Evolutionary conservation across 2,797 vertebrate genomes (phyloP).

Genomic region (Pyrocephalus nanus): DNA sequence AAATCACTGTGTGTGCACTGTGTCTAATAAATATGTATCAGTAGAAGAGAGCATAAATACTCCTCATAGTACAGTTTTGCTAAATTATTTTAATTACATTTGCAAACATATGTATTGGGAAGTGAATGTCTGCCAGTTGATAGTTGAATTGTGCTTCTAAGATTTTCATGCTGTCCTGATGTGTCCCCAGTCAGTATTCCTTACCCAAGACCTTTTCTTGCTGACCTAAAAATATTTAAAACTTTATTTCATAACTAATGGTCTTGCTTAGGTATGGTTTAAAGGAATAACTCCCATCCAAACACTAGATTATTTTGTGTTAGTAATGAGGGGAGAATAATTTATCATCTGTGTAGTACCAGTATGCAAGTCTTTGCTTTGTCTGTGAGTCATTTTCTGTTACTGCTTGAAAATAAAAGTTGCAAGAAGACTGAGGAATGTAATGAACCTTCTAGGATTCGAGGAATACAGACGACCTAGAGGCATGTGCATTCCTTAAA

Average conservation of each 20-base stretch:
- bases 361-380: neutral
- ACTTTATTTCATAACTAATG: neutral
- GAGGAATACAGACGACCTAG: neutral
- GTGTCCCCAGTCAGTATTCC: neutral
- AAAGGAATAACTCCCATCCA: neutral
- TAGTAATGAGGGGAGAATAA: neutral
- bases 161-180: neutral
- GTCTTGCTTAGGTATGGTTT: neutral
- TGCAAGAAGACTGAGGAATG: neutral
- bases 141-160: neutral
- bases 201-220: neutral
- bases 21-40: neutral
- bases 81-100: constrained; percentile 18
- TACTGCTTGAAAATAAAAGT: neutral
- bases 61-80: neutral
- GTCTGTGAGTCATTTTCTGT: neutral
- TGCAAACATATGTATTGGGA: neutral
- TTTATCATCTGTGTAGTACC: neutral
- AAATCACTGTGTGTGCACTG: neutral
- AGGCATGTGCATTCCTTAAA: neutral
- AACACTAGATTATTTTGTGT: neutral
- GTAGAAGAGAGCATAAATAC: neutral
- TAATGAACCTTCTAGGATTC: neutral
- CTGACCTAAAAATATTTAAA: neutral
- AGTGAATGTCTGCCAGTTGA: neutral